These are phyloP conservation scores for Rhorus exstirpatorius DNA, from an alignment of 2,888 invertebrate species.

Conservation along the genomic window DNA sequence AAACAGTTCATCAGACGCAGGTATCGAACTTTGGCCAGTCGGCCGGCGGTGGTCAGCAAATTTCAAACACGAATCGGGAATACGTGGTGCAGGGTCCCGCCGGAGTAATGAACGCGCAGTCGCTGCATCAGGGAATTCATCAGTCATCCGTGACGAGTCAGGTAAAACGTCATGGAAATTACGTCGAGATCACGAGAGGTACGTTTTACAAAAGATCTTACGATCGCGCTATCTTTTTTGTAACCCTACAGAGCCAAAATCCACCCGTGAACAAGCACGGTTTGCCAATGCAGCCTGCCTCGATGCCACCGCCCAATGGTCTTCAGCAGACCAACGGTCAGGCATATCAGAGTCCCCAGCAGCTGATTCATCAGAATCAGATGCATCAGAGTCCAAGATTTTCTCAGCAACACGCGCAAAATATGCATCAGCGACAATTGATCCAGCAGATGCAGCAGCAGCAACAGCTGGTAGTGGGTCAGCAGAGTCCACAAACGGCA, in stretches of 20 bases:
- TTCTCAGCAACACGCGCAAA: slow-evolving; percentile 83
- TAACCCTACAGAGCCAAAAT: slow-evolving; percentile 72
- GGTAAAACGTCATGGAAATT: slow-evolving; percentile 62
- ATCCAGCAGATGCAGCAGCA: slow-evolving; percentile 87
- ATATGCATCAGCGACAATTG: slow-evolving; percentile 83
- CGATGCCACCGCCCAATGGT: slow-evolving; percentile 54
- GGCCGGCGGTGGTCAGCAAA: slow-evolving; percentile 76
- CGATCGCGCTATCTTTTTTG: neutral
- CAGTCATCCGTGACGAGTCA: slow-evolving; percentile 75
- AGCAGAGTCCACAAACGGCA: slow-evolving; percentile 74
- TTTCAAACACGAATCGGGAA: slow-evolving; percentile 79
- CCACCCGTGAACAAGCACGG: slow-evolving; percentile 80
- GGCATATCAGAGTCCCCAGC: slow-evolving; percentile 81
- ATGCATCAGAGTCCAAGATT: slow-evolving; percentile 82
- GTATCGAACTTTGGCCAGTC: slow-evolving; percentile 80
- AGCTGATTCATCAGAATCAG: slow-evolving; percentile 81
- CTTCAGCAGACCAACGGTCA: slow-evolving; percentile 73
- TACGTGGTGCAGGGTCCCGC: slow-evolving; percentile 79
- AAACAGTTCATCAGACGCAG: slow-evolving; percentile 84
- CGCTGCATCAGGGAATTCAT: slow-evolving; percentile 79
- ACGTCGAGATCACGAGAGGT: neutral
- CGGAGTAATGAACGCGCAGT: slow-evolving; percentile 76
- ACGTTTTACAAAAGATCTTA: neutral
- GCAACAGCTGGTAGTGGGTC: slow-evolving; percentile 77
- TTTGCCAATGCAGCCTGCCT: slow-evolving; percentile 77